Percentiles rank a stretch among this genome's conserved stretches.
These are phyloP conservation scores for Heliconius melpomene DNA, from an alignment of 1,140 invertebrate genomes.

Conservation along the genomic window DNA sequence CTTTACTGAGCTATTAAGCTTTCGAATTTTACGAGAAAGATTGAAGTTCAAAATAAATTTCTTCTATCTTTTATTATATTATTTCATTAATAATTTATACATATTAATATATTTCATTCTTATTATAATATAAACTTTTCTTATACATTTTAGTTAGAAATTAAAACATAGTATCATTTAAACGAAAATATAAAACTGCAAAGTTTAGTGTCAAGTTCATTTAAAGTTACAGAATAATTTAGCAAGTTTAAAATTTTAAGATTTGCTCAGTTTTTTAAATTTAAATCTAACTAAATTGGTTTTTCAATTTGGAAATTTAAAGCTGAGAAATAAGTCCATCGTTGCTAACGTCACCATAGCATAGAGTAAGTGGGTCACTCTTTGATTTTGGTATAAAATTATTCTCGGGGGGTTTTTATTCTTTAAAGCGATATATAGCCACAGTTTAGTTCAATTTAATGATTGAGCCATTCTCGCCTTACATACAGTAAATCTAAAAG, in stretches of 20 bases:
- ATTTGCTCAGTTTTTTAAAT: neutral
- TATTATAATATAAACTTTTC: too few relatives aligned
- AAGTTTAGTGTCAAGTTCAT: neutral
- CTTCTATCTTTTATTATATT: too few relatives aligned
- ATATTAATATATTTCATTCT: too few relatives aligned
- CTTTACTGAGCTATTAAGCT: too few relatives aligned
- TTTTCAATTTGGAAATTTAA: neutral
- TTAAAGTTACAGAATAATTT: conserved; percentile 7
- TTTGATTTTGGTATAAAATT: neutral
- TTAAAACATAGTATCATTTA: too few relatives aligned
- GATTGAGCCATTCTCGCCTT: too few relatives aligned
- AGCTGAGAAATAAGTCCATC: neutral
- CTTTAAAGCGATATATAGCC: neutral
- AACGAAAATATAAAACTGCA: neutral
- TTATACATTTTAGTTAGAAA: too few relatives aligned
- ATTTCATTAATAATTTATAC: too few relatives aligned
- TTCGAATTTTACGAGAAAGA: too few relatives aligned
- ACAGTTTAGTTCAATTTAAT: neutral
- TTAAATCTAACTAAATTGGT: neutral
- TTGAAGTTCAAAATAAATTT: too few relatives aligned
- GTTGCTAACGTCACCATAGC: neutral
- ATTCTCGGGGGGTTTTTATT: neutral
- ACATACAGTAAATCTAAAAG: too few relatives aligned
- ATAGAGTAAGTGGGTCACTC: neutral
- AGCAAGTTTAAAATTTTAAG: neutral